Percentiles rank a stretch among this genome's conserved stretches.
These are phyloP conservation scores for Nixonia krombeini DNA, from an alignment of 1,140 invertebrate genomes.

Conservation along the genomic window DNA sequence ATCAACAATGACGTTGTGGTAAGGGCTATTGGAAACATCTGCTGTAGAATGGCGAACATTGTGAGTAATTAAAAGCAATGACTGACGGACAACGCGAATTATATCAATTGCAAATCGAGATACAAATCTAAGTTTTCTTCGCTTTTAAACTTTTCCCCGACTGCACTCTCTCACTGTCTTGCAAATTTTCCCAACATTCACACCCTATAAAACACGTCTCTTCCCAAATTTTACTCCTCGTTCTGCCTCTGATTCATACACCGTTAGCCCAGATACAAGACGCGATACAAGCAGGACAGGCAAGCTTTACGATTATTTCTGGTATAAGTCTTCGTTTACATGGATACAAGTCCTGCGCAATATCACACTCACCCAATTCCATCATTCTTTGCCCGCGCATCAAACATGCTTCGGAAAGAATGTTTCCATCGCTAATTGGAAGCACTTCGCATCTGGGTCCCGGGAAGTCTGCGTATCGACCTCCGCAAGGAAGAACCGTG, in stretches of 20 bases:
- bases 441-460: not conserved
- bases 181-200: not conserved
- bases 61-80: not conserved
- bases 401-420: not conserved
- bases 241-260: not conserved
- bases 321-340: conserved; percentile 2
- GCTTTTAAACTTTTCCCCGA: not conserved
- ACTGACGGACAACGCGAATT: not conserved
- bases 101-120: not conserved
- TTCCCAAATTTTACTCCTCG: not conserved
- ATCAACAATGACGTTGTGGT: not conserved
- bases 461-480: not conserved
- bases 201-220: not conserved
- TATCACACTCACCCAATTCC: conserved; percentile 1
- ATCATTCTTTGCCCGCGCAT: not conserved
- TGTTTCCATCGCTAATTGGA: not conserved
- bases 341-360: not conserved
- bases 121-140: not conserved
- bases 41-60: not conserved
- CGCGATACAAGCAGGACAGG: too few species aligned
- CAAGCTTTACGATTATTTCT: not conserved
- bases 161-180: not conserved
- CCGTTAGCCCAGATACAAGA: too few species aligned
- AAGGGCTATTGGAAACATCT: conserved; percentile 2
- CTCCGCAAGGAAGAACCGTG: not conserved